phyloP scores from a whole-genome alignment of 2,113 vertebrate species.

The Chlorodrepanis virens region DNA sequence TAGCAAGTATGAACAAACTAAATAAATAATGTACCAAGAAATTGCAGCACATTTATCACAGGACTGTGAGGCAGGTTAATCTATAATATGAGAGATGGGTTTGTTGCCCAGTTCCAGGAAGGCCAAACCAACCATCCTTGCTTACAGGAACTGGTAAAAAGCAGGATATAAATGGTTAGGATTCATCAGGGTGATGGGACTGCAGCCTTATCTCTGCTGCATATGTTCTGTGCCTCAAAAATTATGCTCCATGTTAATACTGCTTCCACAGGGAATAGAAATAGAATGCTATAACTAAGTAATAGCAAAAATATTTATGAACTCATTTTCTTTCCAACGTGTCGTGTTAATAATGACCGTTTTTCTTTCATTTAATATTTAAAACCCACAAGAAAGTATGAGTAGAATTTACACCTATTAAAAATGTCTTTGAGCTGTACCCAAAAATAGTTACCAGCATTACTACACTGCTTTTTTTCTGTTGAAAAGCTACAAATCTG shows the following conservation, averaged over 20 bases:
- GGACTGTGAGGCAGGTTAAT: conserved; percentile 10
- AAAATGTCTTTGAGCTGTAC: background rate
- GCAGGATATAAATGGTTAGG: background rate
- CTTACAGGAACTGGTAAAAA: conserved; percentile 20
- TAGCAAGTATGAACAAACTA: background rate
- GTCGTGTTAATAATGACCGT: background rate
- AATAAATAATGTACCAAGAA: conserved; percentile 26
- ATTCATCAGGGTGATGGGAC: background rate
- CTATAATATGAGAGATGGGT: conserved; percentile 10
- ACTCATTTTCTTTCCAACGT: background rate
- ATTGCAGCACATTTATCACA: background rate
- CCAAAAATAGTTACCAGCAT: background rate
- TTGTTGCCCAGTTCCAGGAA: conserved; percentile 41
- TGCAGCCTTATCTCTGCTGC: background rate
- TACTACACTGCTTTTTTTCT: background rate
- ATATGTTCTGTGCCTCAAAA: background rate
- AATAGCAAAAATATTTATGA: conserved; percentile 35
- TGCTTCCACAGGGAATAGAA: background rate
- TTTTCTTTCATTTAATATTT: conserved; percentile 29
- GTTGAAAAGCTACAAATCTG: background rate
- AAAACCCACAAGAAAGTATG: background rate
- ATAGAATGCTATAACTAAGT: background rate
- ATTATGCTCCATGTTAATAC: background rate
- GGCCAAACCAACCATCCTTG: background rate
- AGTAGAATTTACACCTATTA: background rate